Evolutionary conservation across 2,888 invertebrate species (phyloP).

Genomic region (Dryadula phaetusa): DNA sequence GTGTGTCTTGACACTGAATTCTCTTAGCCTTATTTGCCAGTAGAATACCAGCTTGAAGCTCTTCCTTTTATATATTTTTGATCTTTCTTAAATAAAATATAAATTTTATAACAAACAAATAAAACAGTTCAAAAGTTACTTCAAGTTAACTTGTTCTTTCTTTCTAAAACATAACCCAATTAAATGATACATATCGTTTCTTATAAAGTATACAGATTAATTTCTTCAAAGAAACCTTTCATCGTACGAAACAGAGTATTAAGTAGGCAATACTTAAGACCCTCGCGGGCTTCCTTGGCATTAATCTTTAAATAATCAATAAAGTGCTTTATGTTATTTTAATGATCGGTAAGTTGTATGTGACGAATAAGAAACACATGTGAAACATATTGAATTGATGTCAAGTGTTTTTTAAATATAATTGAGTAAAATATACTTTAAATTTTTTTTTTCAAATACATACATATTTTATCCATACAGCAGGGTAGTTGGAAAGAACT

Average conservation of each 20-base stretch:
- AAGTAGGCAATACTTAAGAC: constrained; percentile 36
- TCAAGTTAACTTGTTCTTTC: neutral
- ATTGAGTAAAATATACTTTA: too few species aligned
- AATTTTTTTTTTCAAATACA: too few species aligned
- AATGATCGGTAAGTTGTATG: constrained; percentile 3
- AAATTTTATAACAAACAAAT: neutral
- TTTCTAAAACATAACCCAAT: constrained; percentile 17
- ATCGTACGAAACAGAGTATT: constrained; percentile 38
- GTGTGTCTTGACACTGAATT: too few species aligned
- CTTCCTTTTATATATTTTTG: too few species aligned
- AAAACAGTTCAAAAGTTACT: neutral
- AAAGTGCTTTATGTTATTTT: constrained; percentile 35
- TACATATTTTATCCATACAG: too few species aligned
- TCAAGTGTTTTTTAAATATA: too few species aligned
- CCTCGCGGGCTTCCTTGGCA: constrained; percentile 41
- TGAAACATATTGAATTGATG: too few species aligned
- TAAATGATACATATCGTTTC: constrained; percentile 23
- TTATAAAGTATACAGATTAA: constrained; percentile 32
- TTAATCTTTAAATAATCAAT: constrained; percentile 41
- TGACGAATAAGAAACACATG: neutral
- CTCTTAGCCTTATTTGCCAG: too few species aligned
- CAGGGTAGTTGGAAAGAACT: too few species aligned
- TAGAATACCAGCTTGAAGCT: too few species aligned
- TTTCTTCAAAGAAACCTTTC: constrained; percentile 41
- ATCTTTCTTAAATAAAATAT: too few species aligned